phyloP scores from a whole-genome alignment of 1,140 invertebrate species.

The Atta cephalotes region DNA sequence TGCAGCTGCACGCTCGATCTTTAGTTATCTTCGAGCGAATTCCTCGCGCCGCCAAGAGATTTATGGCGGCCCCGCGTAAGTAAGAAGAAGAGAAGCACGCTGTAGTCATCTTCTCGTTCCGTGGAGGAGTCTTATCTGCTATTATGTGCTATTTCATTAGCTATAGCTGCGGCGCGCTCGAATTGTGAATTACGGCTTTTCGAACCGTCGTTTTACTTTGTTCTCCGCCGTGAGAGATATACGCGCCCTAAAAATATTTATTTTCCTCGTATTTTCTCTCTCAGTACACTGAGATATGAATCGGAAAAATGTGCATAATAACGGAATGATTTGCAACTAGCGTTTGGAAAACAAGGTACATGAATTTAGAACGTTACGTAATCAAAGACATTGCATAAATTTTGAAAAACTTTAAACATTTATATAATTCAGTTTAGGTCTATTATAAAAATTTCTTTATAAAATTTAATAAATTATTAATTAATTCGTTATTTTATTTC shows the following conservation, averaged over 20 bases:
- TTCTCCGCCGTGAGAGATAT: conserved; percentile 12
- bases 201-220: conserved; percentile 24
- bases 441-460: neutral
- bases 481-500: neutral
- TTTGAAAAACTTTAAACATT: neutral
- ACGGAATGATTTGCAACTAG: conserved; percentile 11
- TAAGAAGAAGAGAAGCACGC: conserved; percentile 64
- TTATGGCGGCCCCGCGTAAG: conserved; percentile 61
- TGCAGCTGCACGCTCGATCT: conserved; percentile 63
- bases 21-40: conserved; percentile 67
- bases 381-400: conserved; percentile 1
- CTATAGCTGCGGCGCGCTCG: conserved; percentile 38
- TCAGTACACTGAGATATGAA: neutral
- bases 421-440: neutral
- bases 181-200: conserved; percentile 52
- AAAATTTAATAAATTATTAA: neutral
- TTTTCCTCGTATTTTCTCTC: conserved; percentile 31
- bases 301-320: conserved; percentile 35
- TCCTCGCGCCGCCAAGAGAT: conserved; percentile 57
- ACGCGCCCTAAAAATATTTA: conserved; percentile 30
- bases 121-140: conserved; percentile 66
- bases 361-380: neutral
- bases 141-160: conserved; percentile 65
- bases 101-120: conserved; percentile 60
- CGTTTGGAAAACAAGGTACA: neutral